Conservation (phyloP, 2,888 invertebrate species). For the Rhogogaster chlorosoma region DNA sequence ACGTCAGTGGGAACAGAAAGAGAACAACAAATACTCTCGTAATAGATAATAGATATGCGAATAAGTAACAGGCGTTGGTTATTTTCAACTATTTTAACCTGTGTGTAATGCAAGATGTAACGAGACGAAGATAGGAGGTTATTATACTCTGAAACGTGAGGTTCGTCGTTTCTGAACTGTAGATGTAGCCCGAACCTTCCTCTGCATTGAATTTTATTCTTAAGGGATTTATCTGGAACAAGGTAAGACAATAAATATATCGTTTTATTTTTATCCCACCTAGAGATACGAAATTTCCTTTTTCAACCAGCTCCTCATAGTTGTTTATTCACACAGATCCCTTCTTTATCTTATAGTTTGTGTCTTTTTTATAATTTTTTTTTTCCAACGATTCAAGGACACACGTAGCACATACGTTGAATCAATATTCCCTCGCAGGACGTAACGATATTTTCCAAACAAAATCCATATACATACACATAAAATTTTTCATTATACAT, state of each 20-base stretch:
- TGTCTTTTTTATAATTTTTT: background rate
- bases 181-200: background rate
- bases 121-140: background rate
- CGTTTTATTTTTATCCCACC: background rate
- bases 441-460: background rate
- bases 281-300: background rate
- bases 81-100: background rate
- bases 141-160: background rate
- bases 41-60: background rate
- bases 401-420: background rate
- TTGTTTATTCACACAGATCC: background rate
- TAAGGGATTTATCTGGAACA: background rate
- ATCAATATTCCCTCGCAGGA: background rate
- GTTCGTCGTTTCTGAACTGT: background rate
- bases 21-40: background rate
- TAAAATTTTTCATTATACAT: background rate
- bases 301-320: background rate
- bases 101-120: background rate
- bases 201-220: background rate
- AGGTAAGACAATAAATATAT: background rate
- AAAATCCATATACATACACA: background rate
- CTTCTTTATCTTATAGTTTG: background rate
- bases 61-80: background rate
- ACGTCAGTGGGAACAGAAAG: background rate
- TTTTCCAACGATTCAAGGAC: background rate